Evolutionary conservation across 2,888 invertebrate genomes (phyloP).

Genomic region (Thecophora atra): DNA sequence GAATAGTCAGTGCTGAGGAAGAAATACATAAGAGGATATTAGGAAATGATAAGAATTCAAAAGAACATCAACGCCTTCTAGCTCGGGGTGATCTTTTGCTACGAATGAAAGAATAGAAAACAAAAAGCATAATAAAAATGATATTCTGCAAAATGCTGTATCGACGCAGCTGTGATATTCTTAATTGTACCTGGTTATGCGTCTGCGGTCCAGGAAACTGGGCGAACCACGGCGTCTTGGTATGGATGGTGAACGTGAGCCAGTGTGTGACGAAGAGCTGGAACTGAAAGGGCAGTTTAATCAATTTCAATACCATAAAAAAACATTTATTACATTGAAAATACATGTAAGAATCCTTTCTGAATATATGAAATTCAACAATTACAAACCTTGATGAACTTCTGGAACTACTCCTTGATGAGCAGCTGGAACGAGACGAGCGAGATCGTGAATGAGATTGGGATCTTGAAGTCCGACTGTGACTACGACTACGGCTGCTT

Average conservation of each 20-base stretch:
- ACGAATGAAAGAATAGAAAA: conserved; percentile 48
- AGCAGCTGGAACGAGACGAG: conserved; percentile 61
- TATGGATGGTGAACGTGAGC: conserved; percentile 87
- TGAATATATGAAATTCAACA: background rate
- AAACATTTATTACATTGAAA: background rate
- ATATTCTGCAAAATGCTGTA: conserved; percentile 32
- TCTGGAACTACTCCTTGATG: conserved; percentile 61
- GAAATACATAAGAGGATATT: conserved; percentile 30
- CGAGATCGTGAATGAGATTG: conserved; percentile 61
- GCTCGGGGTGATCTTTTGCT: conserved; percentile 55
- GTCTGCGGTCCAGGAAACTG: conserved; percentile 89
- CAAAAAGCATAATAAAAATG: conserved; percentile 41
- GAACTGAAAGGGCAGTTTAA: conserved; percentile 7
- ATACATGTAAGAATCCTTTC: background rate
- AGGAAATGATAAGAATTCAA: conserved; percentile 44
- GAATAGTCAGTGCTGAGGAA: conserved; percentile 31
- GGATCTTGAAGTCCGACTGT: conserved; percentile 60
- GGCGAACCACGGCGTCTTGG: conserved; percentile 93
- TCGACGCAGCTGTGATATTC: background rate
- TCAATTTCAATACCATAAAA: background rate
- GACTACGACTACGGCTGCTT: conserved; percentile 59
- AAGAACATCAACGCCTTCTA: conserved; percentile 55
- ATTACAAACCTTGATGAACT: conserved; percentile 57
- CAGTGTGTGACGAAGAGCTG: conserved; percentile 62
- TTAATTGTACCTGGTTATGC: conserved; percentile 87